These are phyloP conservation scores for Lamellibrachia columna DNA, from an alignment of 2,888 invertebrate species.

Conservation along the genomic window DNA sequence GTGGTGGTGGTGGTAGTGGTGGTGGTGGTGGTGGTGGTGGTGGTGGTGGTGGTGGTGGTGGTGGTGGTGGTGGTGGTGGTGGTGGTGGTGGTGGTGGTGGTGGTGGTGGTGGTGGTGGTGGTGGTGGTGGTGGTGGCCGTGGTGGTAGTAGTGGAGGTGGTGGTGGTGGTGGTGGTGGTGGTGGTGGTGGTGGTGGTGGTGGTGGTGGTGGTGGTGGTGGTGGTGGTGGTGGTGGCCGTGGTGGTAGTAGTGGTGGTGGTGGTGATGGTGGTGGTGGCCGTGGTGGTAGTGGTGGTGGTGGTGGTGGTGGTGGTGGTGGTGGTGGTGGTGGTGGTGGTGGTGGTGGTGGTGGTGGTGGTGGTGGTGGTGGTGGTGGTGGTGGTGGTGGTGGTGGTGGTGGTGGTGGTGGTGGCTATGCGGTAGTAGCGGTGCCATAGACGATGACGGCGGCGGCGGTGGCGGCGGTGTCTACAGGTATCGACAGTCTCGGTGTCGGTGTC, in stretches of 20 bases:
- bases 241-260: neutral
- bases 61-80: neutral
- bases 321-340: conserved; percentile 14
- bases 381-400: no score
- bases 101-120: neutral
- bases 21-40: no score
- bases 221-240: no score
- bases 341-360: conserved; percentile 17
- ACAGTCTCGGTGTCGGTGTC: no score
- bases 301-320: neutral
- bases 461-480: no score
- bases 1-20: no score
- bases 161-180: neutral
- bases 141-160: neutral
- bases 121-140: neutral
- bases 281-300: neutral
- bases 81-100: conserved; percentile 16
- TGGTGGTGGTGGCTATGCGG: no score
- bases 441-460: no score
- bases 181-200: no score
- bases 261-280: neutral
- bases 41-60: neutral
- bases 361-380: neutral
- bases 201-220: no score
- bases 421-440: no score